Conservation (phyloP, 2,113 vertebrate genomes). For the Hippocampus comes region DNA sequence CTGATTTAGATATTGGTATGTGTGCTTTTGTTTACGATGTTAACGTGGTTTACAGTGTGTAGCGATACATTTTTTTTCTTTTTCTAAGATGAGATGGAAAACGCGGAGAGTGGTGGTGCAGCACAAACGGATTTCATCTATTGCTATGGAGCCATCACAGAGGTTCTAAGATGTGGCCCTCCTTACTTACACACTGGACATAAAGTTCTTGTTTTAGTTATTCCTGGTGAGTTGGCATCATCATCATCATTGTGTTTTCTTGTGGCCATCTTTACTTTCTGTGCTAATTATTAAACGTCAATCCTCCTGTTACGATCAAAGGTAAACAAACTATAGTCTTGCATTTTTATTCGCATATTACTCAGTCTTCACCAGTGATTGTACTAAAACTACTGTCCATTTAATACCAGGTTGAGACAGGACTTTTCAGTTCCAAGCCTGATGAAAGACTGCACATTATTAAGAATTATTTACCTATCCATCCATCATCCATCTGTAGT, state of each 20-base stretch:
- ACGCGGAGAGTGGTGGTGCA: slow-evolving; percentile 15
- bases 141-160: slow-evolving; percentile 69
- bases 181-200: slow-evolving; percentile 33
- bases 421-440: neutral
- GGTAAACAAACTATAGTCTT: too few relatives aligned
- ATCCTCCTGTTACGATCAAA: too few relatives aligned
- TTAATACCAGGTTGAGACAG: neutral
- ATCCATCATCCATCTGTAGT: too few relatives aligned
- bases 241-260: neutral
- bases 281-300: too few relatives aligned
- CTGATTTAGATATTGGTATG: neutral
- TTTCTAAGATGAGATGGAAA: slow-evolving; percentile 43
- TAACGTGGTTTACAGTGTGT: neutral
- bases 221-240: slow-evolving; percentile 67
- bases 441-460: neutral
- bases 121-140: slow-evolving; percentile 61
- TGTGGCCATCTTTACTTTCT: too few relatives aligned
- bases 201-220: slow-evolving; percentile 67
- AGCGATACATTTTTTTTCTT: neutral
- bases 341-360: too few relatives aligned
- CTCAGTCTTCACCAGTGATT: neutral
- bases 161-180: slow-evolving; percentile 71
- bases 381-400: neutral
- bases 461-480: neutral
- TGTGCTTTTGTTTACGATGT: too few relatives aligned